Base-by-base conservation (phyloP, 2,113 vertebrate species). In the Chiloscyllium plagiosum region DNA sequence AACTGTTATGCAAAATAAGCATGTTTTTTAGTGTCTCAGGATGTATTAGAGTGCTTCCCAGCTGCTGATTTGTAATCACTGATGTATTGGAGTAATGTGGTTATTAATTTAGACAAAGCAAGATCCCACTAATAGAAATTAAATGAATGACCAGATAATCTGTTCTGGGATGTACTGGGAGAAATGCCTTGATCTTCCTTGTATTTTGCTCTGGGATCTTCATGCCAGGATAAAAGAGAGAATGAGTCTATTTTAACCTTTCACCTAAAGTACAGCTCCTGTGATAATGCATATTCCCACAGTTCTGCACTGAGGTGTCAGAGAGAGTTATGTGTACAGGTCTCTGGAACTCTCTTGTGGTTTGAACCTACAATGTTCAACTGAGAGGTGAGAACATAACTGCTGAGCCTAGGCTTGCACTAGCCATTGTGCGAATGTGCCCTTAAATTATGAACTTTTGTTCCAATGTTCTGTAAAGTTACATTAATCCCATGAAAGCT, bases 381-480 rank as follows among this genome's bases (percentile, higher is more conserved):
- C n/a, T 83, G 37, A 42, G 33, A n/a, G 76, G n/a, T 80, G 76
- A 80, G 33, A 80, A 13, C 12, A 8, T 29, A 10, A 76, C 72
- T 76, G 7, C 69, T 70, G 29, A 76, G 26, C 3, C 72, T 76
- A 33, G 72, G 72, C 72, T 76, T 5, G 29, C 72, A 76, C 78
- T 80, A 80, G 78, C 37, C 78, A 37, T 20, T 6, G 37, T 83
- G 37, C 19, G 20, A 83, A 83, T 83, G 37, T 37, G 42, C 4
- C 80, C n/a, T 83, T 83, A 83, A 83, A 83, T 83, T 83, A 83
- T 42, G 78, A 83, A 37, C 78, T 83, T 47, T 83, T 42, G 80
- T 42, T 6, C n/a, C 42, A 83, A 83, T 47, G 72, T n/a, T n/a
- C 7, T 20, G 42, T 83, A 42, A 20, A 83, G 78, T n/a, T 42